Conservation (phyloP, 2,113 vertebrate genomes). For the Hemiprocne comata region DNA sequence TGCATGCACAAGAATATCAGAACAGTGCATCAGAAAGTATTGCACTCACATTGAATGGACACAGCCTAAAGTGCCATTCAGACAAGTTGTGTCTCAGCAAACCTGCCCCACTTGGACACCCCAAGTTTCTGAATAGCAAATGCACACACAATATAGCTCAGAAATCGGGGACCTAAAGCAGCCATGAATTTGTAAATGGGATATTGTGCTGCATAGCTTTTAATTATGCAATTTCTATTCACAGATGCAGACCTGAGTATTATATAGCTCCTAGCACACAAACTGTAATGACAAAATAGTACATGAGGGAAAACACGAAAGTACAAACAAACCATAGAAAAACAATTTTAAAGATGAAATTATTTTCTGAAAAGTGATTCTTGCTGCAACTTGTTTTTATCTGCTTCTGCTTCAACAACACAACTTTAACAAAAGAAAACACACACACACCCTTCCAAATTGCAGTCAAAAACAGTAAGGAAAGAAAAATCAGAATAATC, state of each 20-base stretch:
- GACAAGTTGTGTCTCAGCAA: background rate
- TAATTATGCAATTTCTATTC: background rate
- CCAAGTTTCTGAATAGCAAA: background rate
- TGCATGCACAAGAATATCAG: background rate
- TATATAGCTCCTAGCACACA: background rate
- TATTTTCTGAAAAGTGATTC: background rate
- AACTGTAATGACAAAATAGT: background rate
- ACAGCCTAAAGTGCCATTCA: background rate
- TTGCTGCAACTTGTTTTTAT: background rate
- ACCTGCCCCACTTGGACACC: background rate
- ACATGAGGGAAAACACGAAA: background rate
- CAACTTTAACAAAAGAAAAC: background rate
- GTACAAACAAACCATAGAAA: background rate
- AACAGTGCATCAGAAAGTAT: background rate
- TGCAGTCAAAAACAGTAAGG: background rate
- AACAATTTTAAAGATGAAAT: background rate
- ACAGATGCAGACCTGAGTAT: background rate
- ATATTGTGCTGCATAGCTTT: background rate
- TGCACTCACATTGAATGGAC: background rate
- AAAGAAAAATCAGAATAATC: background rate
- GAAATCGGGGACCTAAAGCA: background rate
- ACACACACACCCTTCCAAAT: background rate
- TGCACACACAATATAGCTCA: background rate
- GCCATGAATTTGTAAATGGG: accelerated
- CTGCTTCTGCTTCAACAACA: background rate